Percentiles rank a stretch among this genome's conserved stretches.
Conservation (phyloP, 2,797 vertebrate genomes). For the Galago senegalensis region DNA sequence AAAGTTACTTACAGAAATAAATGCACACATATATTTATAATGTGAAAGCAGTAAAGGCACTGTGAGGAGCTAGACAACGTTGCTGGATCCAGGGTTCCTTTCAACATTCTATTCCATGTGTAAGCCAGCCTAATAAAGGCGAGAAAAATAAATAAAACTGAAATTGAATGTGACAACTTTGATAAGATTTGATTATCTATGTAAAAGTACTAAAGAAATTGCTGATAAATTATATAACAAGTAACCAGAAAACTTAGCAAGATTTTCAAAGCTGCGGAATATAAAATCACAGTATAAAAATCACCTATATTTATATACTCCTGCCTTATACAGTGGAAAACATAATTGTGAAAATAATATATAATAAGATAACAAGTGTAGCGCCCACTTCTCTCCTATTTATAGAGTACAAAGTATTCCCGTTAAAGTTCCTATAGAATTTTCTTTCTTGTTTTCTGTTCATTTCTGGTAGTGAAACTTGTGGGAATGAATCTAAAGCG, state of each 20-base stretch:
- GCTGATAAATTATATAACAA: neutral
- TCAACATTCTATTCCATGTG: neutral
- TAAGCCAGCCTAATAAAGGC: neutral
- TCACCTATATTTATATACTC: neutral
- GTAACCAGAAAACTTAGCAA: neutral
- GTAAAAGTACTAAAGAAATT: neutral
- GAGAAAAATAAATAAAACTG: slow-evolving; percentile 3
- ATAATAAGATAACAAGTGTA: neutral
- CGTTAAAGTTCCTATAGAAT: neutral
- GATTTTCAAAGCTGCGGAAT: neutral
- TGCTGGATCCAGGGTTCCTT: neutral
- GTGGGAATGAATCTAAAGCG: neutral
- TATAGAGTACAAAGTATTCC: neutral
- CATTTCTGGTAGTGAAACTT: neutral
- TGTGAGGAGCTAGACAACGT: neutral
- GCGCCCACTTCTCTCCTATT: neutral
- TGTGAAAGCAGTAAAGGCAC: neutral
- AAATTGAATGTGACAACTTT: neutral
- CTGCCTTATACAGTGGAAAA: slow-evolving; percentile 9
- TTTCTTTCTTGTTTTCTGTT: neutral
- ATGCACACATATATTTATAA: neutral
- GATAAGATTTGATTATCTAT: neutral
- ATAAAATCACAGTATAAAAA: neutral
- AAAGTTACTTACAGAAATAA: neutral
- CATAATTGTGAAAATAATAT: neutral